Evolutionary conservation across 2,888 invertebrate species (phyloP), one percentile per base, ranked within the genome.

Genomic region (Selenia dentaria): DNA sequence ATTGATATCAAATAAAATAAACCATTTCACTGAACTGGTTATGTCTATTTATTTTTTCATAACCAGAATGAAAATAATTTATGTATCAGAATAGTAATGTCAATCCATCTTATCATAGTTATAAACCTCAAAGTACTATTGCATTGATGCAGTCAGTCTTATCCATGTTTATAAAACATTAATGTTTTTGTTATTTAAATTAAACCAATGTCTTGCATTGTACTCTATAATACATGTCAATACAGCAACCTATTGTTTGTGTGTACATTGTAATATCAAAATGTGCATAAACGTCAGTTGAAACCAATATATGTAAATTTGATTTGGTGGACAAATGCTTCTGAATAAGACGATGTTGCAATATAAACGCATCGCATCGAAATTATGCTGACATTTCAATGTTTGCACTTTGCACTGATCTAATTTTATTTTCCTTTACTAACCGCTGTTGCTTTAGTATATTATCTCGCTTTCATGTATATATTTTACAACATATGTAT

Each of bases 401-500:
- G 44, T 36, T 32, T 49, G 44, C 49, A 49, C 44, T 43, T 28
- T 31, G 38, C 44, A 24, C 42, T 33, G 41, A 22, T 41, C 42
- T 51, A 42, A 53, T 38, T 59, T 59, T 52, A 48, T 46, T 60
- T 26, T 58, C 58, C 46, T 44, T 9, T 42, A 56, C 52, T 57
- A 57, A 61, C 39, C 29, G 53, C 27, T 37, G 37, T 44, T n/a
- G n/a, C n/a, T 34, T 34, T 32, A 41, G 41, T 53, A 47, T 57
- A 44, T n/a, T n/a, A n/a, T 45, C 44, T 57, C 39, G 63, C 67
- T 69, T 62, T 59, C 61, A 20, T 33, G 13, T 75, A 67, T 77
- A 72, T 91, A 91, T 70, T 74, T 92, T 90, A 83, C 74, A 76
- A 74, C 62, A 71, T 81, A 82, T 84, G 79, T 82, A 83, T 86